Conservation (phyloP, 2,113 vertebrate species). For the Atherinomorus stipes region DNA sequence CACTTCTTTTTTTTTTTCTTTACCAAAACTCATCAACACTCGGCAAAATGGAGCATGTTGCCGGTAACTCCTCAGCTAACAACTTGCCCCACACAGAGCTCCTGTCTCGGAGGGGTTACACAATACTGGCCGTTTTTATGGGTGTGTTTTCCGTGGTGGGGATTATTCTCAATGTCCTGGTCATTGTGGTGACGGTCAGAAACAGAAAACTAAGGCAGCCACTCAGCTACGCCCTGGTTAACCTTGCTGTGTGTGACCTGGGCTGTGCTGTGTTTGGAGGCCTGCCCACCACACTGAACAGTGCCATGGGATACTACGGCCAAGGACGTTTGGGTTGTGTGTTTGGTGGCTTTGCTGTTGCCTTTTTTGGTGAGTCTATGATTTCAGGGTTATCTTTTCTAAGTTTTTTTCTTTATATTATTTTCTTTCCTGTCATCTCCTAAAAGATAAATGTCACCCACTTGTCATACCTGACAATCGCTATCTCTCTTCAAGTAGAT, state of each 20-base stretch:
- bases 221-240: slow-evolving; percentile 82
- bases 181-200: slow-evolving; percentile 78
- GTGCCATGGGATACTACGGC: slow-evolving; percentile 82
- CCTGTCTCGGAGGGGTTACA: slow-evolving; percentile 75
- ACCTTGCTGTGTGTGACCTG: slow-evolving; percentile 81
- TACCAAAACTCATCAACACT: not conserved
- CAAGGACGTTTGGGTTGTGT: slow-evolving; percentile 79
- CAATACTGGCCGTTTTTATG: slow-evolving; percentile 73
- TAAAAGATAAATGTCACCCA: too few species aligned
- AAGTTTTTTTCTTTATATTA: not conserved
- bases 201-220: slow-evolving; percentile 78
- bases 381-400: not conserved
- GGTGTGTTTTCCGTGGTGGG: slow-evolving; percentile 73
- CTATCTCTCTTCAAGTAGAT: too few species aligned
- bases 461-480: too few species aligned
- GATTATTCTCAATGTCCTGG: slow-evolving; percentile 76
- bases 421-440: too few species aligned
- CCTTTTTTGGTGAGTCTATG: slow-evolving; percentile 82
- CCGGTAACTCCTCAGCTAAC: slow-evolving; percentile 50
- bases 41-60: slow-evolving; percentile 34
- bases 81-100: slow-evolving; percentile 36
- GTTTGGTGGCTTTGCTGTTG: slow-evolving; percentile 80
- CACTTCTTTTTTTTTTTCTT: not conserved
- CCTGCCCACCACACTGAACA: slow-evolving; percentile 77
- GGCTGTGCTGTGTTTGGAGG: slow-evolving; percentile 81